Evolutionary conservation across 2,888 invertebrate genomes (phyloP), one percentile per base, ranked within the genome.

Genomic region (Oligia fasciuncula): DNA sequence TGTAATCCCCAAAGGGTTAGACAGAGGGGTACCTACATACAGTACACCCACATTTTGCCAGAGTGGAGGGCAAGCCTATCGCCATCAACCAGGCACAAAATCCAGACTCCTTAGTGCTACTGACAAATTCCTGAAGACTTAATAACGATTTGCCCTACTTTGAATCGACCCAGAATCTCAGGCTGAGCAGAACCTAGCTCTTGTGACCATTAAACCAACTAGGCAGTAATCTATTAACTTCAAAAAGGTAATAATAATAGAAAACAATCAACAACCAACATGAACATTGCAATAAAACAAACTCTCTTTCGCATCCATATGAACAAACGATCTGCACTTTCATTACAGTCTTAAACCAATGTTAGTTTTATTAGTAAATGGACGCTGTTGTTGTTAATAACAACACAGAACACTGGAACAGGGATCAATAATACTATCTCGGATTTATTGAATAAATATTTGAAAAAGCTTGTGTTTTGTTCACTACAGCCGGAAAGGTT

Each of bases 361-460:
- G 6, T 73, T 73, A 76, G 76, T 76, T 71, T 83, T 81, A 73
- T 76, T 76, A 81, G 4, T 54, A 63, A 85, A 81, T 81, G 35
- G 66, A 80, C 29, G 11, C 35, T 62, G 43, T 76, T 73, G 19
- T 70, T 71, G 63, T 71, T 67, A 67, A 67, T 63, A 77, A 67
- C 40, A 85, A 69, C 46, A 57, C 19, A 43, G 46, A 54, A 49
- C 13, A 14, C 8, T 60, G 49, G 43, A 46, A 46, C 23, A 14
- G 23, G 43, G 35, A 81, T 76, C 73, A 76, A 66, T 73, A 69
- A 69, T 35, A 73, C n/a, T 81, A 46, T 71, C 62, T 46, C 62
- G 70, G 68, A 85, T 76, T 72, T 73, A 76, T 71, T 51, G 51
- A 81, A 81, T 77, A 81, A 85, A 84, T 85, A 81, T 84, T 85